Percentiles rank a stretch among this genome's conserved stretches.
phyloP scores from a whole-genome alignment of 2,888 invertebrate genomes.

The Mechanitis messenoides region DNA sequence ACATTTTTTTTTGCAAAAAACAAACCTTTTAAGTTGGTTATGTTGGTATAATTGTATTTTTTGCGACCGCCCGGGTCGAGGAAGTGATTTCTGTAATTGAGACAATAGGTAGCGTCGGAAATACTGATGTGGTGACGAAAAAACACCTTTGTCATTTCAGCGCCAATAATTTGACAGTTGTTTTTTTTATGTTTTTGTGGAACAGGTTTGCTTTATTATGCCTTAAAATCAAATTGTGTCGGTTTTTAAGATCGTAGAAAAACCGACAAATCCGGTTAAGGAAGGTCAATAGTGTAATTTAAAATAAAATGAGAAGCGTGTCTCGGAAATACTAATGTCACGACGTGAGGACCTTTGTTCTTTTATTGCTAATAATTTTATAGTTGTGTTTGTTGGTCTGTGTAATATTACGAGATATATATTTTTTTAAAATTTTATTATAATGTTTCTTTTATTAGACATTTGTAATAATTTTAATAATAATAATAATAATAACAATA shows the following conservation, averaged over 20 bases:
- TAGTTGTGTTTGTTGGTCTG: too few relatives aligned
- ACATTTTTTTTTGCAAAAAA: conserved; percentile 9
- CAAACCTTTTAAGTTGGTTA: conserved; percentile 15
- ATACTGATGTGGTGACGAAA: conserved; percentile 40
- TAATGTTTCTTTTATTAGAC: too few relatives aligned
- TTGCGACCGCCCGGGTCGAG: conserved; percentile 59
- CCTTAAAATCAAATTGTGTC: neutral
- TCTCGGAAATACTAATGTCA: too few relatives aligned
- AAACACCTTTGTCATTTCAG: conserved; percentile 40
- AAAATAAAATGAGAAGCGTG: too few relatives aligned
- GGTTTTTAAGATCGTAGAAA: neutral
- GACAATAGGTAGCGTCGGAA: conserved; percentile 56
- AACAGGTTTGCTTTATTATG: conserved; percentile 13
- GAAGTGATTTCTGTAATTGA: conserved; percentile 60
- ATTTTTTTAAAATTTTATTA: too few relatives aligned
- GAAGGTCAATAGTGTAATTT: too few relatives aligned
- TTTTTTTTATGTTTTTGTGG: conserved; percentile 17
- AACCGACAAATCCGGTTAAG: too few relatives aligned
- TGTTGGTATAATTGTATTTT: conserved; percentile 34
- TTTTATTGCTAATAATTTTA: too few relatives aligned
- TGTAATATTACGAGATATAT: too few relatives aligned
- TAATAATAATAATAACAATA: too few relatives aligned
- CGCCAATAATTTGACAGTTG: conserved; percentile 41
- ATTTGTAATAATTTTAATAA: too few relatives aligned
- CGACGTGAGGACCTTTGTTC: too few relatives aligned